Conservation (phyloP, 2,888 invertebrate genomes). For the Dryocosmus kuriphilus region DNA sequence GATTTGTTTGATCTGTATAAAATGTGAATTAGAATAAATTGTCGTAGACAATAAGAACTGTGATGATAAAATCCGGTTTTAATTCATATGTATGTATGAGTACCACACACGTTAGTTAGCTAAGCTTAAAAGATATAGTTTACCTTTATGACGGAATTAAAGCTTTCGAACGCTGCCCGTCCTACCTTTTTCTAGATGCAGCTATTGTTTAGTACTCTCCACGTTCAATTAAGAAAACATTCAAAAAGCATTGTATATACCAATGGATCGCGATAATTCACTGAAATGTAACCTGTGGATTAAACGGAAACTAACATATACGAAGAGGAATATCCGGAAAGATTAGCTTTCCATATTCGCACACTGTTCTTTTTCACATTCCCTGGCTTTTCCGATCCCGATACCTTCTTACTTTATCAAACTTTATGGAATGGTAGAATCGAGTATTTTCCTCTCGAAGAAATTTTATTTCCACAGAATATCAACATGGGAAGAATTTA, state of each 20-base stretch:
- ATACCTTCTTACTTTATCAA: slow-evolving; percentile 57
- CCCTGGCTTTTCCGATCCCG: slow-evolving; percentile 4
- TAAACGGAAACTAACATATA: slow-evolving; percentile 27
- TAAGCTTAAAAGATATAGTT: not conserved
- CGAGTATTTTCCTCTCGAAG: slow-evolving; percentile 45
- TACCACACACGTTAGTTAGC: not conserved
- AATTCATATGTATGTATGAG: no score
- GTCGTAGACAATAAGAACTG: no score
- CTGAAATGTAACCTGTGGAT: slow-evolving; percentile 33
- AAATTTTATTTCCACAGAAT: slow-evolving; percentile 7
- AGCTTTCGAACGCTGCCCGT: not conserved
- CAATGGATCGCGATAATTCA: slow-evolving; percentile 34
- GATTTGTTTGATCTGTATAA: no score
- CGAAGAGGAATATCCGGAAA: slow-evolving; percentile 18
- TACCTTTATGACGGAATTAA: not conserved
- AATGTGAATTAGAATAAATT: no score
- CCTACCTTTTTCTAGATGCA: slow-evolving; percentile 11
- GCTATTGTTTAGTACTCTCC: slow-evolving; percentile 11
- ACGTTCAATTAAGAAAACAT: slow-evolving; percentile 9
- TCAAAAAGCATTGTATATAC: slow-evolving; percentile 13
- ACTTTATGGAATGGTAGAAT: slow-evolving; percentile 55
- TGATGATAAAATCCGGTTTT: no score
- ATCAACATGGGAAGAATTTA: not conserved
- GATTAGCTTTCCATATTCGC: slow-evolving; percentile 36
- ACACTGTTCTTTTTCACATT: slow-evolving; percentile 42